Evolutionary conservation across 2,888 invertebrate species (phyloP), one percentile per base, ranked within the genome.

Genomic region (Coelinius sp.): DNA sequence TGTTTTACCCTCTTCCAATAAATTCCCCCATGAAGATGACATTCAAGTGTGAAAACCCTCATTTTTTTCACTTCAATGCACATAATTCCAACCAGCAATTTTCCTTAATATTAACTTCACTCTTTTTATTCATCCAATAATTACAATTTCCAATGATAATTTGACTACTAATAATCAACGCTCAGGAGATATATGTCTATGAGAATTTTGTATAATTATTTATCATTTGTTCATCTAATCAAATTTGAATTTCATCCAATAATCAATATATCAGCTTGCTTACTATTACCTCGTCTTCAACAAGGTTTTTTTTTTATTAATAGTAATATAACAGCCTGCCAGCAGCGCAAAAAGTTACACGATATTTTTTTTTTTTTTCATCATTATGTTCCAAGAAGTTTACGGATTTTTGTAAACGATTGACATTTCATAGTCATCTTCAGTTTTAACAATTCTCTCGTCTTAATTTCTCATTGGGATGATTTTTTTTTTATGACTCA

Each of bases 241-340:
- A 65, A 22, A 7, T 66, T 67, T 67, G 49, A 71, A 71, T 75
- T 74, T 75, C 76, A 8, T 5, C n/a, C 77, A 80, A 80, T 80
- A 79, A 78, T 77, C 74, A 81, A 83, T 85, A 82, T 83, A 83
- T 81, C 84, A 84, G 84, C 80, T 83, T 85, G 85, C 80, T 31
- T 20, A 53, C 10, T 7, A 35, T 31, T 35, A 59, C 14, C 79
- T 84, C 82, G 83, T 83, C 79, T 82, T 87, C 82, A 87, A 87
- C 87, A 87, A 86, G 81, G 81, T 83, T 81, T 84, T 84, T 85
- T 78, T 35, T 81, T 83, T 83, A 53, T 53, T 14, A 84, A 83
- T 87, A 83, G 83, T 83, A 86, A 86, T 86, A 87, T 83, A 87
- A 86, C 86, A 87, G 85, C 84, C 85, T 86, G 86, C 86, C 86